phyloP scores from a whole-genome alignment of 2,888 invertebrate genomes.

The Sisyra terminalis region DNA sequence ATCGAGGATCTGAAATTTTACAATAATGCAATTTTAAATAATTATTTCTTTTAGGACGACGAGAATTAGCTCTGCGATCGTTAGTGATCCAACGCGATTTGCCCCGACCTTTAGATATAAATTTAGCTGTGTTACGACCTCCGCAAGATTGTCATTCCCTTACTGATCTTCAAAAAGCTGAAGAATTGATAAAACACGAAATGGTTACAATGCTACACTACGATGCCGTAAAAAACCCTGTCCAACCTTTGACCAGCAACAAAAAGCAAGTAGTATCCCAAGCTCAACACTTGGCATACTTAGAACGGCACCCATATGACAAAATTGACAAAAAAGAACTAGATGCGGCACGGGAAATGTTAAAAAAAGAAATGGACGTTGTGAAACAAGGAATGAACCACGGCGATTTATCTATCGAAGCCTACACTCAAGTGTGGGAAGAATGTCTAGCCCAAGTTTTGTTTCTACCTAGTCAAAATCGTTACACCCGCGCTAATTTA shows the following conservation, averaged over 20 bases:
- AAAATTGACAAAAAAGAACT: conserved; percentile 52
- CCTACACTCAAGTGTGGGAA: conserved; percentile 92
- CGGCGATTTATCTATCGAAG: conserved; percentile 81
- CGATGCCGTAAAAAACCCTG: conserved; percentile 70
- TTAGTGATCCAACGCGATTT: conserved; percentile 71
- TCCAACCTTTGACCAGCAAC: conserved; percentile 20
- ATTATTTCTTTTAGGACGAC: conserved; percentile 28
- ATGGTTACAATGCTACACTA: conserved; percentile 92
- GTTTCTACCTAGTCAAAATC: conserved; percentile 78
- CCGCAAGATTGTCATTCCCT: conserved; percentile 58
- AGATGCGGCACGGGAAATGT: conserved; percentile 40
- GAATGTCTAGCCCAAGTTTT: conserved; percentile 88
- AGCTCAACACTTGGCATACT: conserved; percentile 58
- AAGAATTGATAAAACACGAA: conserved; percentile 89
- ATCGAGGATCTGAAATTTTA: too few relatives aligned
- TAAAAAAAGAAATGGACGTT: conserved; percentile 71
- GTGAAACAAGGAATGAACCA: conserved; percentile 92
- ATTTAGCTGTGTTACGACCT: conserved; percentile 64
- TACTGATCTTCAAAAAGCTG: conserved; percentile 82
- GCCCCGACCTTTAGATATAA: conserved; percentile 76
- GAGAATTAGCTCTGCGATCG: conserved; percentile 60
- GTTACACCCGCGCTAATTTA: conserved; percentile 86
- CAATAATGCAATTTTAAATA: neutral
- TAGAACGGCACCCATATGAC: conserved; percentile 77
- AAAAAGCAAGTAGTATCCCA: conserved; percentile 41